Percentiles rank a stretch among this genome's conserved stretches.
phyloP scores from a whole-genome alignment of 2,888 invertebrate species.

The Chirona hameri region DNA sequence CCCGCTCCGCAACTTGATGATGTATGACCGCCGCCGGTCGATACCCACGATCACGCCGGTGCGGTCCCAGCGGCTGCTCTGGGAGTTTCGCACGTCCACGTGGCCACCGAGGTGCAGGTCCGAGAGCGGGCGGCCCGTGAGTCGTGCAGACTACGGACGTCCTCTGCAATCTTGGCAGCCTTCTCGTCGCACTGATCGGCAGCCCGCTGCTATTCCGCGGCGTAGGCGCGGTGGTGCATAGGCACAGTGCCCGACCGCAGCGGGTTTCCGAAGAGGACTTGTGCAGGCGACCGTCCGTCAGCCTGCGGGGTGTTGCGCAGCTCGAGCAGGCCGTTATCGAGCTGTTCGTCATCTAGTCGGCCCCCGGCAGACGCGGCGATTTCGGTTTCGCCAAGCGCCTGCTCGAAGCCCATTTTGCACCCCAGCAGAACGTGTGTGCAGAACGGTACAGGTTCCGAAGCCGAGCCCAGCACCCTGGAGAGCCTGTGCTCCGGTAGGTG shows the following conservation, averaged over 20 bases:
- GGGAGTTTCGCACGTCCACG: slow-evolving; percentile 1
- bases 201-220: slow-evolving; percentile 24
- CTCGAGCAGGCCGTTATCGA: slow-evolving; percentile 27
- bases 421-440: too few relatives aligned
- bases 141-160: not conserved
- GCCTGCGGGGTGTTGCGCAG: slow-evolving; percentile 40
- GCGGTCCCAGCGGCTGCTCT: slow-evolving; percentile 1
- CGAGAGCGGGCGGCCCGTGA: not conserved
- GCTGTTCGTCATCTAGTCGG: not conserved
- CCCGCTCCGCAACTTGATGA: slow-evolving; percentile 12
- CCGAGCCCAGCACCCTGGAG: too few relatives aligned
- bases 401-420: too few relatives aligned
- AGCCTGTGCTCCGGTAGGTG: too few relatives aligned
- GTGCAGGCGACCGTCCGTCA: slow-evolving; percentile 34
- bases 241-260: slow-evolving; percentile 1
- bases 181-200: slow-evolving; percentile 27
- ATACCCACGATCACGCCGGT: not conserved
- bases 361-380: not conserved
- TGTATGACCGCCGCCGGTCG: not conserved
- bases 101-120: not conserved
- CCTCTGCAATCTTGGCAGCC: not conserved
- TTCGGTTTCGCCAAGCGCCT: too few relatives aligned
- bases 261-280: slow-evolving; percentile 30
- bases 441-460: too few relatives aligned
- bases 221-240: slow-evolving; percentile 26